Percentiles rank a stretch among this genome's conserved stretches.
Conservation (phyloP, 1,140 invertebrate genomes). For the Procambarus virginalis region DNA sequence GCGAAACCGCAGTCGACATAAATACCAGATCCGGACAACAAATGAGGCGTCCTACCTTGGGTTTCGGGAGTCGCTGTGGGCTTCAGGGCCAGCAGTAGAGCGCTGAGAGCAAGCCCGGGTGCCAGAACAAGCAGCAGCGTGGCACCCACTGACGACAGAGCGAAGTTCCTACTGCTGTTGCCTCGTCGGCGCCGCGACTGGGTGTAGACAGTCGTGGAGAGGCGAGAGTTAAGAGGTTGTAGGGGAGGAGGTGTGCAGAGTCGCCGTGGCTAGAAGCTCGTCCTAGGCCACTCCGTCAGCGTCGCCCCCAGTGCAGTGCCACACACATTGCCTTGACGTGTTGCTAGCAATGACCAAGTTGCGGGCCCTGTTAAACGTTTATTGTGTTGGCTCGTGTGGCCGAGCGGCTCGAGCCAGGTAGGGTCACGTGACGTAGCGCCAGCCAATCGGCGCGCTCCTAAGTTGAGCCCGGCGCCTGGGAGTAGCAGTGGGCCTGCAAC, state of each 20-base stretch:
- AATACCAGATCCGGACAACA: conserved; percentile 39
- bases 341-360: conserved; percentile 68
- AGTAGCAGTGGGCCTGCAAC: conserved; percentile 60
- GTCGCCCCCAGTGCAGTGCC: conserved; percentile 58
- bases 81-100: conserved; percentile 30
- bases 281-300: conserved; percentile 56
- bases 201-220: conserved; percentile 30
- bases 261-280: conserved; percentile 33
- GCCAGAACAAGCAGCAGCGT: conserved; percentile 43
- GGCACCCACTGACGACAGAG: conserved; percentile 62
- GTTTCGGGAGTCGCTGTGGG: conserved; percentile 38
- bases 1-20: conserved; percentile 49
- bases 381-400: conserved; percentile 68
- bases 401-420: conserved; percentile 64
- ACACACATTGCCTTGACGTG: conserved; percentile 67
- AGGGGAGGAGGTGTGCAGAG: conserved; percentile 25
- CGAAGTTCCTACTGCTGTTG: conserved; percentile 51
- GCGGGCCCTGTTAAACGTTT: conserved; percentile 67
- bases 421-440: conserved; percentile 65
- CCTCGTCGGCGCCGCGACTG: conserved; percentile 61
- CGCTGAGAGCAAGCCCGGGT: conserved; percentile 32
- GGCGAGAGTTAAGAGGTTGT: conserved; percentile 28
- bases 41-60: conserved; percentile 46
- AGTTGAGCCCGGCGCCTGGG: conserved; percentile 63
- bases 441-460: conserved; percentile 60